Evolutionary conservation across 2,797 vertebrate species (phyloP), one percentile per base, ranked within the genome.

Genomic region (Peromyscus aztecus): DNA sequence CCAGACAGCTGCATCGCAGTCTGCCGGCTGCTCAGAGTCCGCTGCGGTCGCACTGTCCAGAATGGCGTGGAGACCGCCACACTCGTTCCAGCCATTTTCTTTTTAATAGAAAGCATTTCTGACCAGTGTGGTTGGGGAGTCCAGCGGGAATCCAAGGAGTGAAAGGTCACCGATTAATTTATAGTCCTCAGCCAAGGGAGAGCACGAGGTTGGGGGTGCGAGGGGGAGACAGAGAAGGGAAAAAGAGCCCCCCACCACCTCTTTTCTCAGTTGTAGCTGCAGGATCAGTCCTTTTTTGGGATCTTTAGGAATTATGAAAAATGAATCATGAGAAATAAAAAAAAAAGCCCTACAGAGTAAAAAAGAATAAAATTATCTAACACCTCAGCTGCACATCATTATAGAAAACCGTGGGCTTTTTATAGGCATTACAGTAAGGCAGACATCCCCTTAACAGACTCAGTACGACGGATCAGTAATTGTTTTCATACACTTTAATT

Each of bases 401-500:
- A 98, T 97, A 98, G 98, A 98, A 96, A 98, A 98, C 98, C 91
- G 97, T 97, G 98, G 97, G 98, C 98, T 98, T 98, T 98, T 98
- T 97, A 98, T 96, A 98, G 96, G 57, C 98, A 84, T 98, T 98
- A 98, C 98, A 98, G 98, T 98, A 98, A 96, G 90, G 98, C 98
- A 98, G 98, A 98, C 98, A 96, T 98, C 98, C 98, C 98, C 98
- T 98, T 98, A 97, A 98, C 98, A 98, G 97, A 98, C 98, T 98
- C 98, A 98, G 98, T 98, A 98, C 98, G 98, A 98, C 89, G 98
- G 99, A 98, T 99, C 98, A 98, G 98, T 99, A 99, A 99, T 98
- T 99, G 98, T 99, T 99, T 99, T 99, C 99, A 99, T 99, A 99
- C 98, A 99, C 98, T 99, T 99, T 99, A 99, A 99, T 99, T 99